Percentiles rank a stretch among this genome's conserved stretches.
Conservation (phyloP, 1,140 invertebrate genomes). For the Brachionus asplanchnoidis region DNA sequence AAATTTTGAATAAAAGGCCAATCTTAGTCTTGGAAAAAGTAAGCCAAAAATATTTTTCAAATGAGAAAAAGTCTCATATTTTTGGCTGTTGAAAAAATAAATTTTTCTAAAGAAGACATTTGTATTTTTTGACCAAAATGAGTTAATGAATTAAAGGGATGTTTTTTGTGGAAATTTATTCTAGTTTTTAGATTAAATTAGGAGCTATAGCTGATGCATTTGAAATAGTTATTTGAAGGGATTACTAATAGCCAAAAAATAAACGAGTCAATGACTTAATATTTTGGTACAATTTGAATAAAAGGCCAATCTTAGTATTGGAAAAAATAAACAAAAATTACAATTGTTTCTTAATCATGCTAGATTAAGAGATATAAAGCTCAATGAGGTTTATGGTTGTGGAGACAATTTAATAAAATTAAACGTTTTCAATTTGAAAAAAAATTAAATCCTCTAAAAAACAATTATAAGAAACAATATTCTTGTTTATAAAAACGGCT, state of each 20-base stretch:
- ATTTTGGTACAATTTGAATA: background rate
- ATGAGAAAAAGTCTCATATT: no score
- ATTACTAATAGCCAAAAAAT: background rate
- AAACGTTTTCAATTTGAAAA: conserved; percentile 18
- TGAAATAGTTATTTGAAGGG: no score
- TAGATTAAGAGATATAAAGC: conserved; percentile 27
- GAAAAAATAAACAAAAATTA: background rate
- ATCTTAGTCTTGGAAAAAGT: background rate
- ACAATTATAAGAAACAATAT: background rate
- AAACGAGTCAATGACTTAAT: background rate
- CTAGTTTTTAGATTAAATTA: background rate
- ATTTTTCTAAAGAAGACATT: no score
- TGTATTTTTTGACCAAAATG: no score
- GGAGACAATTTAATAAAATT: conserved; percentile 5
- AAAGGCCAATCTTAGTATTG: background rate
- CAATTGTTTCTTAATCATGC: background rate
- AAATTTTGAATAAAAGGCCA: background rate
- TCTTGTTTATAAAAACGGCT: background rate
- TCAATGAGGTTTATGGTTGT: background rate
- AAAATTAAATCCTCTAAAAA: conserved; percentile 36
- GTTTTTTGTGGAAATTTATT: background rate
- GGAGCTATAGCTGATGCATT: no score
- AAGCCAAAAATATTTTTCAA: no score
- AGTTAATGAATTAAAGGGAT: no score
- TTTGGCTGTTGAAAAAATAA: no score